phyloP scores from a whole-genome alignment of 2,113 vertebrate genomes.

The Lipophrys pholis region DNA sequence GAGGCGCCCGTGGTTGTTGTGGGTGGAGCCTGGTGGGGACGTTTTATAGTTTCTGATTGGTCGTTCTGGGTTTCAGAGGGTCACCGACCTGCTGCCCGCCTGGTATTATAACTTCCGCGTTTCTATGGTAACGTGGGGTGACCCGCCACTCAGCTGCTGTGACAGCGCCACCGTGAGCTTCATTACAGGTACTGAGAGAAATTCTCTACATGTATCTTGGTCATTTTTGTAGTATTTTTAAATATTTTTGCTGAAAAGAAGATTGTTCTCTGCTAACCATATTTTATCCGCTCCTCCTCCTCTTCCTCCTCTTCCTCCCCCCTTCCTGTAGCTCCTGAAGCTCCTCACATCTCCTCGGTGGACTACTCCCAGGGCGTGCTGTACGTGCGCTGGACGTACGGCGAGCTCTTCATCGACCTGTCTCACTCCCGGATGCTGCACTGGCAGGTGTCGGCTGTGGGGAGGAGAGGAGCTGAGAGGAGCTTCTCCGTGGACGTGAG shows the following conservation, averaged over 20 bases:
- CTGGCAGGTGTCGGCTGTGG: slow-evolving; percentile 93
- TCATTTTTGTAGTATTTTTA: too few relatives aligned
- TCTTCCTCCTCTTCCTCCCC: too few relatives aligned
- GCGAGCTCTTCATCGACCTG: slow-evolving; percentile 89
- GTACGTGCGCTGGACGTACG: slow-evolving; percentile 91
- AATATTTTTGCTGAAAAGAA: too few relatives aligned
- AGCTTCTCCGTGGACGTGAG: slow-evolving; percentile 84
- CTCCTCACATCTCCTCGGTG: slow-evolving; percentile 91
- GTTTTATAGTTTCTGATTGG: too few relatives aligned
- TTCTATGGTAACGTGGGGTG: slow-evolving; percentile 96
- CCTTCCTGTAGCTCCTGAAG: slow-evolving; percentile 87
- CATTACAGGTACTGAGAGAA: slow-evolving; percentile 87
- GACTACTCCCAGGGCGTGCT: slow-evolving; percentile 90
- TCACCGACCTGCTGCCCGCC: slow-evolving; percentile 91
- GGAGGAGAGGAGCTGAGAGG: slow-evolving; percentile 90
- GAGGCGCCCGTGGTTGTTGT: slow-evolving; percentile 53
- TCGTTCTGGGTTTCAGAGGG: slow-evolving; percentile 79
- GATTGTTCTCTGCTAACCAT: too few relatives aligned
- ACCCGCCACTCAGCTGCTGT: slow-evolving; percentile 92
- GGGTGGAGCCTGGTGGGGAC: not conserved
- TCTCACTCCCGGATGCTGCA: slow-evolving; percentile 95
- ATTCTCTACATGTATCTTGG: not conserved
- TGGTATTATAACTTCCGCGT: slow-evolving; percentile 98
- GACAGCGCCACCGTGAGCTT: slow-evolving; percentile 93
- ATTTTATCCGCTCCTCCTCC: not conserved